Percentiles rank a stretch among this genome's conserved stretches.
phyloP scores from a whole-genome alignment of 2,888 invertebrate species.

The Ochropleura leucogaster region DNA sequence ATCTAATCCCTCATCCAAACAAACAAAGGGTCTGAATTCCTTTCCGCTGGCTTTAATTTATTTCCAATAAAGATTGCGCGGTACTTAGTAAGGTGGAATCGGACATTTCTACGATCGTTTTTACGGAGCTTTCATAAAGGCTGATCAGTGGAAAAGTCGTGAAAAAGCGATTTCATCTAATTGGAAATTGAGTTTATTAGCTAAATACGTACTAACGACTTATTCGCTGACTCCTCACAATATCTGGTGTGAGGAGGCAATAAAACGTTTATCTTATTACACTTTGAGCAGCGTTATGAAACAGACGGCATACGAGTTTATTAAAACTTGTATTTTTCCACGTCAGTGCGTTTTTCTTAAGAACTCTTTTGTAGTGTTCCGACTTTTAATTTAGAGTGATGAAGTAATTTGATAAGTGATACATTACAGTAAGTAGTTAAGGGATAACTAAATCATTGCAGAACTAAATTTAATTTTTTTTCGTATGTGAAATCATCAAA shows the following conservation, averaged over 20 bases:
- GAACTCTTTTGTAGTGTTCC: constrained; percentile 18
- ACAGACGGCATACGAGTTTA: constrained; percentile 52
- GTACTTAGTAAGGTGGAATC: constrained; percentile 64
- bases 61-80: constrained; percentile 76
- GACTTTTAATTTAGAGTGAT: constrained; percentile 12
- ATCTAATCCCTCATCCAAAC: constrained; percentile 55
- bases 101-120: constrained; percentile 66
- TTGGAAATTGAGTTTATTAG: constrained; percentile 77
- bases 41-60: constrained; percentile 76
- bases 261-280: constrained; percentile 54
- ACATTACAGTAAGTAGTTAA: not conserved
- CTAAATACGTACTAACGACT: constrained; percentile 63
- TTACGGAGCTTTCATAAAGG: constrained; percentile 75
- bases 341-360: constrained; percentile 28
- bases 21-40: constrained; percentile 71
- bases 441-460: not conserved
- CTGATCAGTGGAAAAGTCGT: constrained; percentile 74
- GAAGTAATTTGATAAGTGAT: not conserved
- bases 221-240: constrained; percentile 60
- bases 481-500: no score
- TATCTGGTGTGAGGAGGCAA: constrained; percentile 60
- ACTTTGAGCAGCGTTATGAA: constrained; percentile 50
- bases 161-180: constrained; percentile 78
- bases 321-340: constrained; percentile 50
- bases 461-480: no score